A percentile compares a stretch with the other conserved stretches of the same genome.
phyloP scores from a whole-genome alignment of 2,888 invertebrate genomes.

The Cyaniris semiargus region DNA sequence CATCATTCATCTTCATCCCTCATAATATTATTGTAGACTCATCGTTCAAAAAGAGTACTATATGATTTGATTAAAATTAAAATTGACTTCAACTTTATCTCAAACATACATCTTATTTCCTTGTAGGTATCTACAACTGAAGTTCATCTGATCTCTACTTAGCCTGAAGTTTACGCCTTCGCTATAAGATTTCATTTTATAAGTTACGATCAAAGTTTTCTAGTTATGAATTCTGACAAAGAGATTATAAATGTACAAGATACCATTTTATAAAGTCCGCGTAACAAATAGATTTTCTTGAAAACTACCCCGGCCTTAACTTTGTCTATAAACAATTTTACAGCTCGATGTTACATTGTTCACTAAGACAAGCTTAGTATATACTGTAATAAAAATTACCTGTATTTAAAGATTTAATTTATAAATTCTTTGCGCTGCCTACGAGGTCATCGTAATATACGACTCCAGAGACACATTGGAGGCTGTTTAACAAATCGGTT shows the following conservation, averaged over 20 bases:
- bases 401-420: not conserved
- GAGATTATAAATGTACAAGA: slow-evolving; percentile 21
- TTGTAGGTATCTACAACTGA: too few species aligned
- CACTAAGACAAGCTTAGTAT: not conserved
- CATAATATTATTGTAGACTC: too few species aligned
- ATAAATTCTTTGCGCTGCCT: too few species aligned
- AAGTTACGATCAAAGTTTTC: slow-evolving; percentile 26
- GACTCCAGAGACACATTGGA: too few species aligned
- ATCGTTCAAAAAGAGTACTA: too few species aligned
- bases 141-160: not conserved
- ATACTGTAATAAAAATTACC: not conserved
- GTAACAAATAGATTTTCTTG: not conserved
- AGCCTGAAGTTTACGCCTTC: not conserved
- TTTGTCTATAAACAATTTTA: slow-evolving; percentile 1
- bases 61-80: too few species aligned
- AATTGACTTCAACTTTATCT: too few species aligned
- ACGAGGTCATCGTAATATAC: too few species aligned
- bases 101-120: too few species aligned
- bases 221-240: slow-evolving; percentile 21
- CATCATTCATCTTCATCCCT: too few species aligned
- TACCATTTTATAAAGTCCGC: not conserved
- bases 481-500: too few species aligned
- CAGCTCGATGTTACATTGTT: not conserved
- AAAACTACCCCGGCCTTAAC: slow-evolving; percentile 1
- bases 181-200: slow-evolving; percentile 18